Evolutionary conservation across 1,140 invertebrate species (phyloP).

Genomic region (Cecropterus lyciades): DNA sequence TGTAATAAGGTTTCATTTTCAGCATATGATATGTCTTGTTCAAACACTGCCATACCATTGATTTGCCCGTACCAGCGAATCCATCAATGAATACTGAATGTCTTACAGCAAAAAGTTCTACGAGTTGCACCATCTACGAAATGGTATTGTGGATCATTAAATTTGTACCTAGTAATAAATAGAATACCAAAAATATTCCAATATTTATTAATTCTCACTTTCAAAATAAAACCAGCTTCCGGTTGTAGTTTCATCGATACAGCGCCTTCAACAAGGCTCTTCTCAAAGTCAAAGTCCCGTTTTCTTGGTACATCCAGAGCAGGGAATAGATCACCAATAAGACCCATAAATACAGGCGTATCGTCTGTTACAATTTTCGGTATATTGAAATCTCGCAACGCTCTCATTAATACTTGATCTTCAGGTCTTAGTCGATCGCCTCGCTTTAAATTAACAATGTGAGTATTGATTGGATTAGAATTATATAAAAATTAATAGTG

Average conservation of each 20-base stretch:
- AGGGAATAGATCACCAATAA: constrained; percentile 96
- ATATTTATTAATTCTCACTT: constrained; percentile 73
- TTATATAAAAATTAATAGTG: no score
- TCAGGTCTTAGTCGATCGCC: constrained; percentile 96
- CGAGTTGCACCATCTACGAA: constrained; percentile 92
- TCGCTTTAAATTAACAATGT: constrained; percentile 51
- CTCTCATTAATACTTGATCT: constrained; percentile 98
- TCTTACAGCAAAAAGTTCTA: constrained; percentile 95
- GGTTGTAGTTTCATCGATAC: constrained; percentile 94
- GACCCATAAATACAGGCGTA: constrained; percentile 97
- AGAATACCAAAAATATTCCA: neutral
- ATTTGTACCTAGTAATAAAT: neutral
- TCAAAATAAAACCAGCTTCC: constrained; percentile 95
- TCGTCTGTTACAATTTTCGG: constrained; percentile 98
- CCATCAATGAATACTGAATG: constrained; percentile 98
- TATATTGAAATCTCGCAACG: constrained; percentile 97
- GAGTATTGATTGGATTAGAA: constrained; percentile 97
- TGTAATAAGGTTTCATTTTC: constrained; percentile 92
- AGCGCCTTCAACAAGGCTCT: constrained; percentile 90
- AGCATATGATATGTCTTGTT: constrained; percentile 91
- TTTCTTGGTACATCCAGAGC: constrained; percentile 94
- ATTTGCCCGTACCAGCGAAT: constrained; percentile 96
- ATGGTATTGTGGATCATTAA: neutral
- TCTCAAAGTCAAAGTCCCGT: constrained; percentile 93
- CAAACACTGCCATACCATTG: constrained; percentile 96